A percentile compares a stretch with the other conserved stretches of the same genome.
Evolutionary conservation across 2,113 vertebrate species (phyloP).

Genomic region (Athene cunicularia): DNA sequence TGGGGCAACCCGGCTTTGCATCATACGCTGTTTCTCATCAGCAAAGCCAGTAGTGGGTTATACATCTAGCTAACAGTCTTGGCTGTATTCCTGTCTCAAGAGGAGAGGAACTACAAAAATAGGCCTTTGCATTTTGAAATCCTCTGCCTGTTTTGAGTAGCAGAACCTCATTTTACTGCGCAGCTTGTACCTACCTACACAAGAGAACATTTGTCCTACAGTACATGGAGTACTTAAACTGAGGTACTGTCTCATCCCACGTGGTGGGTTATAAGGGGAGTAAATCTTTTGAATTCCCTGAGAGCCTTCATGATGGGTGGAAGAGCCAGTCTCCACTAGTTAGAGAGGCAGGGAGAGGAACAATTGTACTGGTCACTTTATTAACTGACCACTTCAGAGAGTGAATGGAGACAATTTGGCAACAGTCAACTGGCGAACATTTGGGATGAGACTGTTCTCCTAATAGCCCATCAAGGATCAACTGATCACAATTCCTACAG

Average conservation of each 20-base stretch:
- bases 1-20: background rate
- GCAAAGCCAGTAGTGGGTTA: background rate
- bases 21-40: background rate
- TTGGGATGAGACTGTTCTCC: too few relatives aligned
- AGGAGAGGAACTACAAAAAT: background rate
- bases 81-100: background rate
- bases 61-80: background rate
- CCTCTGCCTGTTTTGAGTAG: background rate
- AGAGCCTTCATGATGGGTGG: too few relatives aligned
- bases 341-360: too few relatives aligned
- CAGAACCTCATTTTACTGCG: background rate
- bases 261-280: too few relatives aligned
- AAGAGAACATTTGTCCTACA: background rate
- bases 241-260: background rate
- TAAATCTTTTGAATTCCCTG: too few relatives aligned
- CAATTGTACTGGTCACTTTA: too few relatives aligned
- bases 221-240: background rate
- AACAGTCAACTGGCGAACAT: too few relatives aligned
- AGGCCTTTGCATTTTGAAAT: background rate
- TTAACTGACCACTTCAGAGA: too few relatives aligned
- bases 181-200: background rate
- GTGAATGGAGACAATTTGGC: too few relatives aligned
- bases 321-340: too few relatives aligned
- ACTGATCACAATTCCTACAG: too few relatives aligned
- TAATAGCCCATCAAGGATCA: too few relatives aligned